These are phyloP conservation scores for Drosophila carrolli DNA, from an alignment of 1,140 invertebrate species.

Conservation along the genomic window DNA sequence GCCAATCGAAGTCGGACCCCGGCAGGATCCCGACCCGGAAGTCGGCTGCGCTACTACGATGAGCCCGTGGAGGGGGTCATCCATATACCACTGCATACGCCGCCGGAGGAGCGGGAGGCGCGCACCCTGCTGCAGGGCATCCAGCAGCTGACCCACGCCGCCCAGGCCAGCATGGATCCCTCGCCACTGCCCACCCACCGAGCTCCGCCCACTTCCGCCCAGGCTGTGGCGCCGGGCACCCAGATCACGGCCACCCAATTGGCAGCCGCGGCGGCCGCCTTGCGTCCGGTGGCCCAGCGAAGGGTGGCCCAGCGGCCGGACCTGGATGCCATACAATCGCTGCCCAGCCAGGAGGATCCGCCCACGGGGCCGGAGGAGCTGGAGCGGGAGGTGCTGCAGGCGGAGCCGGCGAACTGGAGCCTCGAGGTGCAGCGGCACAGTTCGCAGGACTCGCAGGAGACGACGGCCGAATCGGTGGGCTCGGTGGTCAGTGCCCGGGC, in stretches of 20 bases:
- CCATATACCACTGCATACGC: conserved; percentile 88
- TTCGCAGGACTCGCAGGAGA: conserved; percentile 78
- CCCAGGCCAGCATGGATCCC: conserved; percentile 43
- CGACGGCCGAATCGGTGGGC: conserved; percentile 51
- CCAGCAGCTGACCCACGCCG: conserved; percentile 64
- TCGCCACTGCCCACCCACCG: conserved; percentile 55
- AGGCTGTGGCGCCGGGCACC: conserved; percentile 27
- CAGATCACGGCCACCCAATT: conserved; percentile 62
- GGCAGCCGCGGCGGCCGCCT: conserved; percentile 61
- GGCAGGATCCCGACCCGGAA: conserved; percentile 61
- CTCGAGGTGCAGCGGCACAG: conserved; percentile 76
- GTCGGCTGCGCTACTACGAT: conserved; percentile 86
- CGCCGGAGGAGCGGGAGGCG: conserved; percentile 87
- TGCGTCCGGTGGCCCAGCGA: conserved; percentile 59
- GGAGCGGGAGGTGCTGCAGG: background rate
- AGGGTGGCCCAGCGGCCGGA: conserved; percentile 60
- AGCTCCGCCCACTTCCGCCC: background rate
- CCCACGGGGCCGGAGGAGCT: background rate
- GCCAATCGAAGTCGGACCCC: conserved; percentile 56
- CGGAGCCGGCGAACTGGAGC: conserved; percentile 67
- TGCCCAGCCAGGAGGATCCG: conserved; percentile 68
- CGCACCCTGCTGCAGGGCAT: conserved; percentile 70
- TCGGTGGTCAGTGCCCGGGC: conserved; percentile 62
- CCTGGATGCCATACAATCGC: conserved; percentile 77
- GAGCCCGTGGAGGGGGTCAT: conserved; percentile 87